phyloP scores from a whole-genome alignment of 2,888 invertebrate species.

The Barypeithes pellucidus region DNA sequence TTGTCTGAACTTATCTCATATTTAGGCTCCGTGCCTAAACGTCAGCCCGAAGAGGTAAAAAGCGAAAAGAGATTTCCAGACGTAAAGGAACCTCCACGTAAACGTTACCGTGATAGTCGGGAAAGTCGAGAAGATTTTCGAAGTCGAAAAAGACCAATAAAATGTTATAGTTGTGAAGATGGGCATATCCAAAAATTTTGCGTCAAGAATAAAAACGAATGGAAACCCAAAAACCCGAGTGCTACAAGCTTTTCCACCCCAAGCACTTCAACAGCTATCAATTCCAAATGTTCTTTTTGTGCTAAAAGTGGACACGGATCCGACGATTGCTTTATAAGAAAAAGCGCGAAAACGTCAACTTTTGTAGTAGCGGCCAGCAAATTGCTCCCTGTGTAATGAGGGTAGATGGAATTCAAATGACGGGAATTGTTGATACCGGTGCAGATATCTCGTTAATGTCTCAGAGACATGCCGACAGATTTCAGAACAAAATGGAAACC shows the following conservation, averaged over 20 bases:
- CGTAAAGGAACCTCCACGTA: too few relatives aligned
- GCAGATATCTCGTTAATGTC: conserved; percentile 52
- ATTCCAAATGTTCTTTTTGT: conserved; percentile 8
- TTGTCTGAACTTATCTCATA: too few relatives aligned
- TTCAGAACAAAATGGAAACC: conserved; percentile 21
- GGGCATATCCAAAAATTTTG: too few relatives aligned
- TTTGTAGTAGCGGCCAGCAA: conserved; percentile 30
- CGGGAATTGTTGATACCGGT: conserved; percentile 42
- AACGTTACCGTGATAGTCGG: too few relatives aligned
- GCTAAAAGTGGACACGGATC: conserved; percentile 30
- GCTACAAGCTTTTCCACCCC: background rate
- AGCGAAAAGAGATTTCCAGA: too few relatives aligned
- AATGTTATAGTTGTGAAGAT: too few relatives aligned
- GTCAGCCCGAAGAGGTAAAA: too few relatives aligned
- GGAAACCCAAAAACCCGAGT: background rate
- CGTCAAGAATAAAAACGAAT: too few relatives aligned
- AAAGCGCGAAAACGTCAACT: conserved; percentile 33
- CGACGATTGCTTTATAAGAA: conserved; percentile 32
- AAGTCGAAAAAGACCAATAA: too few relatives aligned
- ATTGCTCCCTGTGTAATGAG: background rate
- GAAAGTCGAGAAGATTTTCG: too few relatives aligned
- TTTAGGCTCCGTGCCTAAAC: too few relatives aligned
- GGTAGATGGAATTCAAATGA: conserved; percentile 19
- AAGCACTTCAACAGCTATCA: too few relatives aligned
- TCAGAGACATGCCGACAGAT: conserved; percentile 11